These are phyloP conservation scores for Scortum barcoo DNA, from an alignment of 2,113 vertebrate genomes.

Conservation along the genomic window DNA sequence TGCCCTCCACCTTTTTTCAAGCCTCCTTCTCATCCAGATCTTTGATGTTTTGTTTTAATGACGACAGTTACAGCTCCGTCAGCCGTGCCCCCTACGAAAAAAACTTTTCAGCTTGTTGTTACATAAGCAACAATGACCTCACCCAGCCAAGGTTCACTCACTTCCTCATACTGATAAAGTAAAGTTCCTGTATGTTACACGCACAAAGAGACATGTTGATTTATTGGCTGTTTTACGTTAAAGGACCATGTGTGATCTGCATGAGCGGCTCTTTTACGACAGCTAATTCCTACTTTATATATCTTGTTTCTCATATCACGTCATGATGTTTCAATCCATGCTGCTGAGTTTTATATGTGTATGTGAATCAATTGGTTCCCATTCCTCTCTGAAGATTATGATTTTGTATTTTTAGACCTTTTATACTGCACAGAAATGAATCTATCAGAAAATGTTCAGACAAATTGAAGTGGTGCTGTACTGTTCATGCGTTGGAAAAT, in stretches of 20 bases:
- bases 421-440: not conserved
- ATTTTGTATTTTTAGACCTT: not conserved
- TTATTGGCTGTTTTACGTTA: not conserved
- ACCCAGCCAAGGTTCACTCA: not conserved
- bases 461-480: not conserved
- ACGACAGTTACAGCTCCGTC: not conserved
- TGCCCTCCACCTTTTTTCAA: constrained; percentile 12
- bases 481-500: not conserved
- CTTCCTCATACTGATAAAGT: not conserved
- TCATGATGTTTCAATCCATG: not conserved
- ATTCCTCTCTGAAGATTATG: not conserved
- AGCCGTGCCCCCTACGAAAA: not conserved
- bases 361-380: not conserved
- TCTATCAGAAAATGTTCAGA: not conserved
- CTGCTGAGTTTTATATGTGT: not conserved
- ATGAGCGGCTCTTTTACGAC: not conserved
- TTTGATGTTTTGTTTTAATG: constrained; percentile 18
- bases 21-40: constrained; percentile 3
- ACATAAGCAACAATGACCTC: not conserved
- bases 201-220: not conserved
- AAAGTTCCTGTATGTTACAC: not conserved
- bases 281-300: not conserved
- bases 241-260: not conserved
- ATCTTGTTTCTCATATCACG: too few relatives aligned
- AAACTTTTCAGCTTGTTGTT: not conserved